phyloP scores from a whole-genome alignment of 2,797 vertebrate genomes.

The Catharus ustulatus region DNA sequence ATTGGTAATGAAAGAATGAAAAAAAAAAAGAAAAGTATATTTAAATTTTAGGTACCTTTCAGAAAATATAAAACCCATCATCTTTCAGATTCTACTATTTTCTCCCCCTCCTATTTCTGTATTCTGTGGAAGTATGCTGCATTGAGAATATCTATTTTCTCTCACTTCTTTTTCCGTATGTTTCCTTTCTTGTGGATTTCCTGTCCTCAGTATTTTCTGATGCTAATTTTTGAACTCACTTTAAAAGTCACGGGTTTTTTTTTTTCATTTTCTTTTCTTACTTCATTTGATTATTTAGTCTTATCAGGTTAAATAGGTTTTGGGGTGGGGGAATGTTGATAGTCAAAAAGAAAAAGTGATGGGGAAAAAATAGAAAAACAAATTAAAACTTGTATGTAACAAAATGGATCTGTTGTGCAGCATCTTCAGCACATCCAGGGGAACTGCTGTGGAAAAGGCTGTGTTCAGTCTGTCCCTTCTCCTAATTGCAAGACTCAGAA shows the following conservation, averaged over 20 bases:
- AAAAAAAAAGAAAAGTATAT: not conserved
- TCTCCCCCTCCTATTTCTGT: not conserved
- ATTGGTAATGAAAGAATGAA: not conserved
- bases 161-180: not conserved
- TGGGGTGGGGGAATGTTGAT: fast-evolving
- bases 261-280: not conserved
- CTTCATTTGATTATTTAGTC: not conserved
- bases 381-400: fast-evolving
- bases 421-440: fast-evolving
- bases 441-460: not conserved
- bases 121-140: not conserved
- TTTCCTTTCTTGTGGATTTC: not conserved
- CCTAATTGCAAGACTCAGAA: not conserved
- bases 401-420: fast-evolving
- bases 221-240: not conserved
- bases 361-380: not conserved
- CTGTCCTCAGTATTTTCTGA: not conserved
- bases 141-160: not conserved
- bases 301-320: not conserved
- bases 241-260: not conserved
- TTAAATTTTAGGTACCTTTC: not conserved
- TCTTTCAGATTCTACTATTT: not conserved
- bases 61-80: not conserved
- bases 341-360: not conserved
- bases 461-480: not conserved